Conservation (phyloP, 2,797 vertebrate species). For the Oreochromis mossambicus region DNA sequence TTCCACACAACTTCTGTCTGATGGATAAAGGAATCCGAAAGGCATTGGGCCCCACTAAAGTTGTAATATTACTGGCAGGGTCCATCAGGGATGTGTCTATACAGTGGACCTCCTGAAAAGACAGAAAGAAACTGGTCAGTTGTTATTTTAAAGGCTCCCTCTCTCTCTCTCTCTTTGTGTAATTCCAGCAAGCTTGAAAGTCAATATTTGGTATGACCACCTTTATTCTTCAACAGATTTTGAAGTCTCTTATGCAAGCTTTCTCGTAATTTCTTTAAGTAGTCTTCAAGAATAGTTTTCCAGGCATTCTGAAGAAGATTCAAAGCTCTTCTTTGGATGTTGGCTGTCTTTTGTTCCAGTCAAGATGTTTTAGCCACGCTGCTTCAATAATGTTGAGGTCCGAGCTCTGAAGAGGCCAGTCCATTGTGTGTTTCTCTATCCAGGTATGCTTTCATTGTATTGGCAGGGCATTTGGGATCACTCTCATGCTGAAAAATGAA, state of each 20-base stretch:
- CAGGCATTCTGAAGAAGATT: neutral
- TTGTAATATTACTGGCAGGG: conserved; percentile 86
- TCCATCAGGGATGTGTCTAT: conserved; percentile 89
- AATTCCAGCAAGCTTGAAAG: neutral
- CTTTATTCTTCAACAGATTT: neutral
- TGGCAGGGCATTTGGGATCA: neutral
- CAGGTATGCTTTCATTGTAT: neutral
- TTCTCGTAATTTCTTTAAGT: neutral
- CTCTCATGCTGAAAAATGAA: neutral
- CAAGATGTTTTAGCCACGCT: neutral
- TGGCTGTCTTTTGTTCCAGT: neutral
- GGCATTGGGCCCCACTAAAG: conserved; percentile 87
- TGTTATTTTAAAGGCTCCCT: neutral
- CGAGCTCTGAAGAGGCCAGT: neutral
- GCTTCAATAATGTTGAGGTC: neutral
- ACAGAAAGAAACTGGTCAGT: neutral
- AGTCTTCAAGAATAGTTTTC: neutral
- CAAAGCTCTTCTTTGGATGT: neutral
- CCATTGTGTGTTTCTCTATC: neutral
- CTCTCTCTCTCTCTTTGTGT: neutral
- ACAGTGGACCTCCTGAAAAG: conserved; percentile 84
- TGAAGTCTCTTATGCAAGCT: neutral
- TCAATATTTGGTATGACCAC: neutral
- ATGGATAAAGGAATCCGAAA: conserved; percentile 96
- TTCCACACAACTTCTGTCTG: conserved; percentile 94